phyloP scores from a whole-genome alignment of 2,113 vertebrate species.

The Burhinus bistriatus region DNA sequence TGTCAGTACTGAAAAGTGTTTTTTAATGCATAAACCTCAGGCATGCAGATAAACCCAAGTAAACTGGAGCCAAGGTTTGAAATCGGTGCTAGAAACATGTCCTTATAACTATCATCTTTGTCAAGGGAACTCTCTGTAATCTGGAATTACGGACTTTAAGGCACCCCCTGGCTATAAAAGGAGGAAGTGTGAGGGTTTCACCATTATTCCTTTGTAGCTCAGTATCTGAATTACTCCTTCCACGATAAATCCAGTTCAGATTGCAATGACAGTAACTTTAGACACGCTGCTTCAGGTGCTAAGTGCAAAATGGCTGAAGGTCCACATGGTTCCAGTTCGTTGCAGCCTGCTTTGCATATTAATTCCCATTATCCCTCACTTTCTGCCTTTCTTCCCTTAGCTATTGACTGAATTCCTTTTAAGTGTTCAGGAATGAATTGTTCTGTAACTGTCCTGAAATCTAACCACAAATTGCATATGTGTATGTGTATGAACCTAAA shows the following conservation, averaged over 20 bases:
- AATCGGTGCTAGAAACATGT: neutral
- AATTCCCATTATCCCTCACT: neutral
- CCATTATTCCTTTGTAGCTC: neutral
- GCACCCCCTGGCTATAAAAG: neutral
- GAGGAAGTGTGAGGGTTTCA: neutral
- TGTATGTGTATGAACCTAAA: slow-evolving; percentile 15
- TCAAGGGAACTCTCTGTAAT: neutral
- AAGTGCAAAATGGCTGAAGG: neutral
- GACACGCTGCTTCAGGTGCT: neutral
- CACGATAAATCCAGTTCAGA: neutral
- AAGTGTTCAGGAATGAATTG: slow-evolving; percentile 20
- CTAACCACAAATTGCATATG: neutral
- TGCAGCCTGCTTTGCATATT: neutral
- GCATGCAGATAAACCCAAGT: neutral
- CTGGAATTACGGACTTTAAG: neutral
- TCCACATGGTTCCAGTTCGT: neutral
- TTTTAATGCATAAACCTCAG: slow-evolving; percentile 16
- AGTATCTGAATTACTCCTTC: neutral
- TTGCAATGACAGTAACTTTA: neutral
- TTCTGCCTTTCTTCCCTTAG: neutral
- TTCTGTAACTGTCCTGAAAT: slow-evolving; percentile 33
- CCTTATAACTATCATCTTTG: neutral
- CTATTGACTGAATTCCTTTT: neutral
- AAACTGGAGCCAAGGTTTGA: neutral
- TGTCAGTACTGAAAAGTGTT: neutral